A percentile compares a stretch with the other conserved stretches of the same genome.
Conservation (phyloP, 2,113 vertebrate species). For the Bothrops jararaca region DNA sequence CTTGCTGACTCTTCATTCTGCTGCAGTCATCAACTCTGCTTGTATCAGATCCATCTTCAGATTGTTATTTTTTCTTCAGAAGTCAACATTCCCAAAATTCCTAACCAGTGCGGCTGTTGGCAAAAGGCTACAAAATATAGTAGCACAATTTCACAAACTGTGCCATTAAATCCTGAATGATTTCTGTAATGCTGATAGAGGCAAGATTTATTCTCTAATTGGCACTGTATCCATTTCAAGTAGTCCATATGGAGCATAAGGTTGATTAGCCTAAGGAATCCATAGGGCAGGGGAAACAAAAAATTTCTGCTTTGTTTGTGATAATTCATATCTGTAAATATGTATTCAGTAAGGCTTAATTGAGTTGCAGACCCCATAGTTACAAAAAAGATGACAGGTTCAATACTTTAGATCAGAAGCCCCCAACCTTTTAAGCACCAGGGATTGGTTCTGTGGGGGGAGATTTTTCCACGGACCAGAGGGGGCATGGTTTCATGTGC, state of each 20-base stretch:
- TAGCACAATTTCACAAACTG: background rate
- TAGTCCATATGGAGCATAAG: background rate
- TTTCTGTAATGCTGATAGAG: background rate
- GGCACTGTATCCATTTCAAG: background rate
- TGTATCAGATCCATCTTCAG: background rate
- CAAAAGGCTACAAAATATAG: background rate
- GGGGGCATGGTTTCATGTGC: too few species aligned
- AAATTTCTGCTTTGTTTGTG: slow-evolving; percentile 21
- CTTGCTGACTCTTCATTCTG: background rate
- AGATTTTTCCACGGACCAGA: too few species aligned
- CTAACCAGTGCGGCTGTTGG: background rate
- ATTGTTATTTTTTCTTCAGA: background rate
- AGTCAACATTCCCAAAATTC: background rate
- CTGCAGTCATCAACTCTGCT: background rate
- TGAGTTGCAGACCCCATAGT: slow-evolving; percentile 23
- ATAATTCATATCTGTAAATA: background rate
- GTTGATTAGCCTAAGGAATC: background rate
- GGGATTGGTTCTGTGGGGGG: too few species aligned
- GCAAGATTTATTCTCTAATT: background rate
- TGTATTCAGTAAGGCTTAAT: slow-evolving; percentile 14
- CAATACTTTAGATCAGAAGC: slow-evolving; percentile 27
- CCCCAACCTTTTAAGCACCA: too few species aligned
- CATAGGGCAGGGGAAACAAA: background rate
- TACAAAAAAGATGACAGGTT: slow-evolving; percentile 56
- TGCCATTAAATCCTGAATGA: background rate